Conservation (phyloP, 23 tunicate genomes). For the Oikopleura dioica region DNA sequence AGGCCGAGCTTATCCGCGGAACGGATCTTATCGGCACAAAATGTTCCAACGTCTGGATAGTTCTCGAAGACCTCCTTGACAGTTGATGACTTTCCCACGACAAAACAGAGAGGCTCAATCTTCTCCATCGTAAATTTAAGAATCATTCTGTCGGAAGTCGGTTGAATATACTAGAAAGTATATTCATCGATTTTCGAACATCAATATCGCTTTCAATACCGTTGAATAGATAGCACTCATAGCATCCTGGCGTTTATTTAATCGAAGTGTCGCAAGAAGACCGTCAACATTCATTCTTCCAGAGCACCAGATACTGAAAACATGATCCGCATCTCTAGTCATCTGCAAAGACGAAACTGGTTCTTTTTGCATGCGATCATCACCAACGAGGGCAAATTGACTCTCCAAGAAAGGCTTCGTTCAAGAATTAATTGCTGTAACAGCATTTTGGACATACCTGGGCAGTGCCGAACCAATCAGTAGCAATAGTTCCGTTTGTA, state of each 20-base stretch:
- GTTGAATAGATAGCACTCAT: neutral
- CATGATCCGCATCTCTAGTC: slow-evolving; percentile 45
- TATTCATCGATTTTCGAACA: no score
- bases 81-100: neutral
- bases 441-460: no score
- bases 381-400: slow-evolving; percentile 77
- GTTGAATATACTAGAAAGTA: neutral
- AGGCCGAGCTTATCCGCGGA: neutral
- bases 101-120: neutral
- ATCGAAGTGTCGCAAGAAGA: slow-evolving; percentile 63
- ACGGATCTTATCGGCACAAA: neutral
- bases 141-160: neutral
- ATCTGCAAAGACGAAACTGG: slow-evolving; percentile 32
- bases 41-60: neutral
- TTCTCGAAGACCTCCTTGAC: neutral
- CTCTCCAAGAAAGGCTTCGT: slow-evolving; percentile 19
- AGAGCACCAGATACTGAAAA: slow-evolving; percentile 68
- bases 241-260: neutral
- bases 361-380: slow-evolving; percentile 37
- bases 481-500: neutral
- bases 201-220: neutral
- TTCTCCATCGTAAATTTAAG: neutral
- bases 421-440: no score
- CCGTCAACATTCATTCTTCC: slow-evolving; percentile 68
- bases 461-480: neutral